Base-by-base conservation (phyloP, 2,113 vertebrate genomes). In the Entelurus aequoreus region DNA sequence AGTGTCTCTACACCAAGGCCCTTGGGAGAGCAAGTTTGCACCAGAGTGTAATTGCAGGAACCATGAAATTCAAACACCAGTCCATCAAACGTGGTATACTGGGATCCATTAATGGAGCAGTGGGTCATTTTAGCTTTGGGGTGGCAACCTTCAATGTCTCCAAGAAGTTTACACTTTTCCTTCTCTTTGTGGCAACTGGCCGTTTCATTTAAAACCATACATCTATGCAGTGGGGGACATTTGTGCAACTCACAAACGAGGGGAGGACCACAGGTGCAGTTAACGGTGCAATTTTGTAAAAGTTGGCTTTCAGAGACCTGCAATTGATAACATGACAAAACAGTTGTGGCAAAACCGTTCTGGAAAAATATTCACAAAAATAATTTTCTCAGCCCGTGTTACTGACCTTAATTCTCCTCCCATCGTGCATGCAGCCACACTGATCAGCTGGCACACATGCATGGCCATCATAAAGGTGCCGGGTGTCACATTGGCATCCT, bases 401-500 rank as follows among this genome's bases (percentile, higher is more conserved):
- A 36, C 14, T 47, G 15, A 77, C 71, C 73, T 72, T 51, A 63
- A 80, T 81, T 1, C 54, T 75, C 36, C n/a, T 69, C 2, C 66
- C 66, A 1, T 71, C 50, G 42, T 67, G 49, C 12, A 74, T 12
- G 16, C 80, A 87, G 40, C 76, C 73, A 37, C 83, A 86, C 3
- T 28, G 28, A 28, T 28, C 28, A 4, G 28, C 28, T 28, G 28
- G 28, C 28, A 28, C 28, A 28, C 73, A 85, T n/a, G 4, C 36
- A 13, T 50, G 4, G 0, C 72, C 83, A 28, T 84, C 67, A 49
- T 74, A 76, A 71, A 68, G 54, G 28, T 54, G 60, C 6, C 72
- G 71, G 6, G 28, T 9, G 40, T 78, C 70, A 62, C 83, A 84
- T 44, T 69, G 49, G 49, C 79, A 87, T 15, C 79, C 77, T 54